Evolutionary conservation across 2,797 vertebrate genomes (phyloP).

Genomic region (Urocyon cinereoargenteus): DNA sequence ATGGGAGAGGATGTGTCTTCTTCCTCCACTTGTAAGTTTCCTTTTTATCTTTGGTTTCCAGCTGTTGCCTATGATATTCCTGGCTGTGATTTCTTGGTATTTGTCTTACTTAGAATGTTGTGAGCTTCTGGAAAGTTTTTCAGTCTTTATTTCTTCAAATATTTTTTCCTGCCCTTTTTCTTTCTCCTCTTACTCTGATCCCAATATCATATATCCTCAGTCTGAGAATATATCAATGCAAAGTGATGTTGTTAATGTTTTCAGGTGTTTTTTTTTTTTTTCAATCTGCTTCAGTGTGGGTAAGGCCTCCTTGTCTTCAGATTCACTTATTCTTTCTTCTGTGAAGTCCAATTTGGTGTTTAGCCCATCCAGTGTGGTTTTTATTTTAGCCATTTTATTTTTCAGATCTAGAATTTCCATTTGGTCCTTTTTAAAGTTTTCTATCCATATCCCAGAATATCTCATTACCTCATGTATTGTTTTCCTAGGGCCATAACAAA

Average conservation of each 20-base stretch:
- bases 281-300: background rate
- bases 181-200: background rate
- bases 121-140: background rate
- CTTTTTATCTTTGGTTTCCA: background rate
- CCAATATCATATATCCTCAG: background rate
- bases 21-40: background rate
- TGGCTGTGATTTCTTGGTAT: background rate
- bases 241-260: background rate
- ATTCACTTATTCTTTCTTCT: background rate
- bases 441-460: background rate
- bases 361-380: background rate
- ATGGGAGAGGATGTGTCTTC: background rate
- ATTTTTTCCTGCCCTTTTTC: background rate
- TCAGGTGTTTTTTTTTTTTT: background rate
- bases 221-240: background rate
- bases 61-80: background rate
- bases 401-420: constrained; percentile 38
- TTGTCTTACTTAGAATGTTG: background rate
- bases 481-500: background rate
- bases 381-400: background rate
- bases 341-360: background rate
- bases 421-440: background rate
- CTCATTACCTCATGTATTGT: background rate
- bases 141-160: background rate
- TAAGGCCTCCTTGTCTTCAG: background rate